These are phyloP conservation scores for Upupa epops DNA, from an alignment of 2,113 vertebrate species.

Conservation along the genomic window DNA sequence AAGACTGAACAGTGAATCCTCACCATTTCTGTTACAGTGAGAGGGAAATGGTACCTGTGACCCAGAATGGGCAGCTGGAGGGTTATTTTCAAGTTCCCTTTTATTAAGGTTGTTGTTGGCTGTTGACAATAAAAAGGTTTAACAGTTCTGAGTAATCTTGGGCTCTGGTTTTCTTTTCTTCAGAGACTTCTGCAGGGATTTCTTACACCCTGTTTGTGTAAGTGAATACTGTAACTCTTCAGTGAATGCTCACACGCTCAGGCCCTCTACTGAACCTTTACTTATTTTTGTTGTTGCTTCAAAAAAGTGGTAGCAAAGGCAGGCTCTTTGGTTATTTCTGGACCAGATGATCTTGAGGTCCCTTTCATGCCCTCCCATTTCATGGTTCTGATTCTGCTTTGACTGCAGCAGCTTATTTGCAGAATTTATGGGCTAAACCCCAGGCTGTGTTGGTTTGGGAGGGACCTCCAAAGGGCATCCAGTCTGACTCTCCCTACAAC, in stretches of 20 bases:
- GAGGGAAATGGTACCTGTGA: neutral
- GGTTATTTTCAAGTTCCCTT: neutral
- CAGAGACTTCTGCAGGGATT: neutral
- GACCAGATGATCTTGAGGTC: no score
- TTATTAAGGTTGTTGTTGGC: neutral
- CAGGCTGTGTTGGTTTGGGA: no score
- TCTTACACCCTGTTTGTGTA: neutral
- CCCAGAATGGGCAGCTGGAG: neutral
- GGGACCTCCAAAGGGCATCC: no score
- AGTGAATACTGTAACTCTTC: no score
- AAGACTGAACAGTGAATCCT: neutral
- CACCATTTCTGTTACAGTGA: neutral
- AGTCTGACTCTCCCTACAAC: no score
- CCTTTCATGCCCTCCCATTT: no score
- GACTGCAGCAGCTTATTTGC: neutral
- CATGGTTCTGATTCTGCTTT: neutral
- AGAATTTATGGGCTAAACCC: neutral
- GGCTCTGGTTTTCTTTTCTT: neutral
- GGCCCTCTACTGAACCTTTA: neutral
- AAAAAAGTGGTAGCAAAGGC: neutral
- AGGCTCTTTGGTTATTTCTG: neutral
- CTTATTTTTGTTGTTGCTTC: neutral
- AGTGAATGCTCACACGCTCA: neutral
- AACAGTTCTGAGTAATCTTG: neutral
- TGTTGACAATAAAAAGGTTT: neutral